Evolutionary conservation across 2,797 vertebrate genomes (phyloP).

Genomic region (Oreonectes daqikongensis): DNA sequence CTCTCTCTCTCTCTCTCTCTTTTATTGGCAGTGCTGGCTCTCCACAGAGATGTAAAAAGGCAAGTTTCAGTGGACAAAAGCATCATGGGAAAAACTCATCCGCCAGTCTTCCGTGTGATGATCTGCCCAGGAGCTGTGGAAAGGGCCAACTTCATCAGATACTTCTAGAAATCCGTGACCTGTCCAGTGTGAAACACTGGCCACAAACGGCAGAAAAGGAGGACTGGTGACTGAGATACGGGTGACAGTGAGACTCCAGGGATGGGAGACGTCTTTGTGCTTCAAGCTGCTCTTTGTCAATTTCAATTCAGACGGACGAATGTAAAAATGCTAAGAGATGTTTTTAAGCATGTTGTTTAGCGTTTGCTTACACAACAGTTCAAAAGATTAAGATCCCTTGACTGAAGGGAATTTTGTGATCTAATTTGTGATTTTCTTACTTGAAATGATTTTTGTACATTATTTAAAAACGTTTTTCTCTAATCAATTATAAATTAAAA

Average conservation of each 20-base stretch:
- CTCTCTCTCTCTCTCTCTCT: no score
- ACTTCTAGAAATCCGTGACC: conserved; percentile 39
- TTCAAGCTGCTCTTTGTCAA: background rate
- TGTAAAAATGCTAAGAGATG: background rate
- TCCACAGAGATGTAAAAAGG: conserved; percentile 28
- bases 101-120: conserved; percentile 77
- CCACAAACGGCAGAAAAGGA: conserved; percentile 37
- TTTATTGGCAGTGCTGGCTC: conserved; percentile 25
- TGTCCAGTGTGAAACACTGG: conserved; percentile 45
- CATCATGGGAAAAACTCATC: conserved; percentile 68
- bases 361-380: background rate
- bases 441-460: no score
- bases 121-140: conserved; percentile 73
- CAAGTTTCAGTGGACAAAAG: conserved; percentile 39
- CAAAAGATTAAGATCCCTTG: no score
- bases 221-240: conserved; percentile 35
- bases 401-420: no score
- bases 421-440: no score
- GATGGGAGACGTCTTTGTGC: background rate
- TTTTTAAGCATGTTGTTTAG: background rate
- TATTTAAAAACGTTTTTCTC: no score
- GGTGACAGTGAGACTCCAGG: conserved; percentile 20
- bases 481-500: no score
- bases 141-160: conserved; percentile 48
- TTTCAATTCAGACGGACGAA: no score